Evolutionary conservation across 2,888 invertebrate genomes (phyloP), one percentile per base, ranked within the genome.

Genomic region (Eubasilissa splendida): DNA sequence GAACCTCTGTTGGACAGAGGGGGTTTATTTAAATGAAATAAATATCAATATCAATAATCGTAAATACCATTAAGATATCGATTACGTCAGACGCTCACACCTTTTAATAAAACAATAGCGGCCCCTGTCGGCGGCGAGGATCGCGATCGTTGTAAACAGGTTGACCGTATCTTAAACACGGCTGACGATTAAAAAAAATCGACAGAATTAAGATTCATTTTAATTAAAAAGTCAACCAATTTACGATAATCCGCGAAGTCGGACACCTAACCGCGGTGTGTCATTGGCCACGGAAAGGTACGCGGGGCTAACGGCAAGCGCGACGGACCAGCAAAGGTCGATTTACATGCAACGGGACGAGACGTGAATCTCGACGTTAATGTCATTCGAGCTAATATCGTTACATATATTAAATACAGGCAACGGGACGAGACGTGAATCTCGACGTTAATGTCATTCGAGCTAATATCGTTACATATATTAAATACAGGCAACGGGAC

Each of bases 191-290:
- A 73, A 73, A 73, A 33, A 11, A 56, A 58, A 77, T 77, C 70
- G 77, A 77, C 70, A 70, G 70, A 77, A 77, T 70, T 70, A 70
- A 58, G 70, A 60, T 77, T 77, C 60, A 60, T 58, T 70, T 77
- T 77, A 77, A 77, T 77, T 77, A 77, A 77, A 53, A 52, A 52
- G 22, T 56, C 12, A 73, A 54, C 58, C 56, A 12, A 56, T 56
- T 42, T 33, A 58, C 50, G 54, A 73, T 73, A 54, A 73, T 73
- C 56, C 71, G 58, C 22, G 71, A 5, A n/a, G 68, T n/a, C 33
- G 33, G 56, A 73, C 58, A 56, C 70, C 70, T 54, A n/a, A 53
- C 58, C 58, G 58, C 4, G 58, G 54, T 10, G n/a, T 2, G 58
- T n/a, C 63, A 63, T 63, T 31, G 22, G 22, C 31, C 22, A 22